These are phyloP conservation scores for Xylophagus ater DNA, from an alignment of 2,888 invertebrate species.

Conservation along the genomic window DNA sequence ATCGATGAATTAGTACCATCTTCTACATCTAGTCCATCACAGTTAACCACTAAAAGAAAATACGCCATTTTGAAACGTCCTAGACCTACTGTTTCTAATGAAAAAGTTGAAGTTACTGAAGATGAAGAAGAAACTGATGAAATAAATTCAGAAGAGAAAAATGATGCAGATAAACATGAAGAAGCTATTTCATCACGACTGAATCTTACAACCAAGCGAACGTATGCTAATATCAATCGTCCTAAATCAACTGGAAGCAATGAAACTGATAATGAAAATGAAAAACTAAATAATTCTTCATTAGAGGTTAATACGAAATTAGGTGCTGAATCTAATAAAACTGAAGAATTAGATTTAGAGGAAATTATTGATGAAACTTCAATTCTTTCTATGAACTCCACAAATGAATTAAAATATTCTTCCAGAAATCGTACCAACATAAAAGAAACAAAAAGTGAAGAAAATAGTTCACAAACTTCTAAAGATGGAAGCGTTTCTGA, in stretches of 20 bases:
- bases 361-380: no score
- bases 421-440: no score
- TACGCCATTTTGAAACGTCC: conserved; percentile 2
- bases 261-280: not conserved
- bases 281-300: not conserved
- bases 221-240: no score
- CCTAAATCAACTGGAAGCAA: not conserved
- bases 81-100: not conserved
- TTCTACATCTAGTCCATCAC: not conserved
- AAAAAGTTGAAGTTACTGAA: not conserved
- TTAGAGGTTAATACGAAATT: not conserved
- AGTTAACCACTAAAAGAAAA: not conserved
- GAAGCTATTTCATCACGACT: no score
- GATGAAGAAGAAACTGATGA: not conserved
- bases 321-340: not conserved
- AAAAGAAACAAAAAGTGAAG: no score
- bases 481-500: no score
- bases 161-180: no score
- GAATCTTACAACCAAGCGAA: no score
- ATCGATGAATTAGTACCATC: not conserved
- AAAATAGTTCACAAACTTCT: no score
- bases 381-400: no score
- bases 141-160: not conserved
- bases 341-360: not conserved
- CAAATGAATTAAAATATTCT: no score